phyloP scores from a whole-genome alignment of 2,797 vertebrate species.

The Myripristis murdjan region DNA sequence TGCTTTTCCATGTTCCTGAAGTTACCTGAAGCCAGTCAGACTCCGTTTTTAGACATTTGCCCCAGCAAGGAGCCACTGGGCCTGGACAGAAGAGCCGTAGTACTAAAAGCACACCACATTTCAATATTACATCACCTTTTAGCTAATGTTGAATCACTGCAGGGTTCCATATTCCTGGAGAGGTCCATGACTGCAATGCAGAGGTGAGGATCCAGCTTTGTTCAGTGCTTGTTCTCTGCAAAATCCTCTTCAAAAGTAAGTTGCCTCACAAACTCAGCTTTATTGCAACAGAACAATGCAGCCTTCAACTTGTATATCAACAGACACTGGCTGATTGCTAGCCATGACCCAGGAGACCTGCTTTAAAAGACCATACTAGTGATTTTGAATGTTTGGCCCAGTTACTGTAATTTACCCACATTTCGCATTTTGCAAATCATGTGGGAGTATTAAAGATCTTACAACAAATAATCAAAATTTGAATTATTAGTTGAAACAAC shows the following conservation, averaged over 20 bases:
- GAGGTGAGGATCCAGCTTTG: slow-evolving; percentile 1
- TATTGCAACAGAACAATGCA: slow-evolving; percentile 12
- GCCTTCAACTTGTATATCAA: not conserved
- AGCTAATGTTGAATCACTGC: slow-evolving; percentile 20
- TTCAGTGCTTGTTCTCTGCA: slow-evolving; percentile 6
- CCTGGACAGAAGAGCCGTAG: slow-evolving; percentile 34
- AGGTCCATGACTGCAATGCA: slow-evolving; percentile 31
- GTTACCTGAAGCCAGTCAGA: slow-evolving; percentile 59
- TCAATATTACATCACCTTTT: slow-evolving; percentile 55
- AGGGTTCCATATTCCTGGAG: slow-evolving; percentile 6
- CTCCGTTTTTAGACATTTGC: slow-evolving; percentile 55
- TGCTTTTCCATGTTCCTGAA: slow-evolving; percentile 75
- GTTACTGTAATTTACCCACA: too few species aligned
- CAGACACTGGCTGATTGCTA: not conserved
- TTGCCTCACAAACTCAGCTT: not conserved
- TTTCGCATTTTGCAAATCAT: too few species aligned
- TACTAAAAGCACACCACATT: slow-evolving; percentile 53
- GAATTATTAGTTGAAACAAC: too few species aligned
- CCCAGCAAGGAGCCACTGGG: slow-evolving; percentile 25
- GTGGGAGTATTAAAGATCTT: too few species aligned
- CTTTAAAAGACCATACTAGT: too few species aligned
- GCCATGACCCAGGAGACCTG: not conserved
- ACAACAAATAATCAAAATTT: too few species aligned
- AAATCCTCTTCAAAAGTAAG: not conserved
- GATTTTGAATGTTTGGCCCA: too few species aligned